Conservation (phyloP, 92 coral and sea anemone genomes). For the Actinernus sp. region DNA sequence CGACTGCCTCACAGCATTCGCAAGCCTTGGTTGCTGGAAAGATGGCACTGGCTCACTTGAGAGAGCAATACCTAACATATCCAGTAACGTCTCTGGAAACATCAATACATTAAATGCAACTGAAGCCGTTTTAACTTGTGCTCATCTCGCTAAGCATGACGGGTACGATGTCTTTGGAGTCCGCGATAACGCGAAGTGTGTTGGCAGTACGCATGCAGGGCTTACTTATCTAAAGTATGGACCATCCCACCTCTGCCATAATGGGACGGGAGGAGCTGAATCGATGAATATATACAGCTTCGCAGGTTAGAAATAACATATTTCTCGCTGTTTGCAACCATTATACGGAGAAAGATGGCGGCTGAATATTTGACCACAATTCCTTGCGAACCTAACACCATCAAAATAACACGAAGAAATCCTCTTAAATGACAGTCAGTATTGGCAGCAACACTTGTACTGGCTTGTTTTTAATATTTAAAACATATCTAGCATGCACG, state of each 20-base stretch:
- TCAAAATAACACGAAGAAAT: too few relatives aligned
- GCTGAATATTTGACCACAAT: neutral
- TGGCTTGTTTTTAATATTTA: too few relatives aligned
- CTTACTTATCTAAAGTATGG: slow-evolving; percentile 61
- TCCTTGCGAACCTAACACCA: too few relatives aligned
- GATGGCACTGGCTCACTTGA: slow-evolving; percentile 9
- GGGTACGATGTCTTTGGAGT: slow-evolving; percentile 63
- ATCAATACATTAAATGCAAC: too few relatives aligned
- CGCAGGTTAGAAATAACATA: slow-evolving; percentile 32
- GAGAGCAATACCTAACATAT: slow-evolving; percentile 1
- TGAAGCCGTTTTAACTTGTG: slow-evolving; percentile 25
- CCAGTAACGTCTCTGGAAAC: too few relatives aligned
- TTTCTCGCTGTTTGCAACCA: neutral
- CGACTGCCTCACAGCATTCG: neutral
- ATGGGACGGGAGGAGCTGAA: slow-evolving; percentile 70
- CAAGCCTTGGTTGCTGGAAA: slow-evolving; percentile 72
- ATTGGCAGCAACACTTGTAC: too few relatives aligned
- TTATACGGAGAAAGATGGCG: neutral
- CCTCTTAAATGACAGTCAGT: too few relatives aligned
- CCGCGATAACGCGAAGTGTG: slow-evolving; percentile 34
- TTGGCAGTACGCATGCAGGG: slow-evolving; percentile 54
- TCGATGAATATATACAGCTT: slow-evolving; percentile 62
- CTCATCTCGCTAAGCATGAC: slow-evolving; percentile 19
- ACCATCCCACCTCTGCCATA: slow-evolving; percentile 35
- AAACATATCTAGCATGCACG: too few relatives aligned